Evolutionary conservation across 2,888 invertebrate species (phyloP).

Genomic region (Sinopyrophorus schimmeli): DNA sequence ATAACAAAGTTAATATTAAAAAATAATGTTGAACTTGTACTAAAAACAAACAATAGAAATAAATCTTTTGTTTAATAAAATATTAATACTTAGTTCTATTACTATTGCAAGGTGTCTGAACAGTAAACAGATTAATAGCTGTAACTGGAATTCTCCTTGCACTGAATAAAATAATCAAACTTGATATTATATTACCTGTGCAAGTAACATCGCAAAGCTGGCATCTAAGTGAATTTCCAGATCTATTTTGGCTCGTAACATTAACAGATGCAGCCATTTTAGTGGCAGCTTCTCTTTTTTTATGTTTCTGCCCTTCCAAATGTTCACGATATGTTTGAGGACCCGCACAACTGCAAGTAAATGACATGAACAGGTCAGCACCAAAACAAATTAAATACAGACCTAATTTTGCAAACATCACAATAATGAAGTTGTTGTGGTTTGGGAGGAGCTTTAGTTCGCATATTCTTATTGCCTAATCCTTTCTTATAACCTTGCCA

Average conservation of each 20-base stretch:
- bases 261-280: conserved; percentile 71
- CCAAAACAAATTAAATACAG: conserved; percentile 4
- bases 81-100: neutral
- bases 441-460: conserved; percentile 81
- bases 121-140: conserved; percentile 23
- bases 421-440: conserved; percentile 96
- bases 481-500: conserved; percentile 68
- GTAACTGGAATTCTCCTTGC: conserved; percentile 38
- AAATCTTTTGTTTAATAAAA: neutral
- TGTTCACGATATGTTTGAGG: conserved; percentile 89
- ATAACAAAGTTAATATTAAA: no score
- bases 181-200: conserved; percentile 67
- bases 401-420: conserved; percentile 98
- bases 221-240: conserved; percentile 80
- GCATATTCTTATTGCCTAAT: conserved; percentile 64
- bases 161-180: conserved; percentile 8
- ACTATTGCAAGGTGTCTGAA: conserved; percentile 38
- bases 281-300: conserved; percentile 92
- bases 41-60: conserved; percentile 1
- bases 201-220: conserved; percentile 98
- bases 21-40: conserved; percentile 3
- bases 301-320: conserved; percentile 97
- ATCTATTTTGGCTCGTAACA: conserved; percentile 64
- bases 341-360: conserved; percentile 50
- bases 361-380: neutral